Evolutionary conservation across 2,797 vertebrate species (phyloP).

Genomic region (Cuculus canorus): DNA sequence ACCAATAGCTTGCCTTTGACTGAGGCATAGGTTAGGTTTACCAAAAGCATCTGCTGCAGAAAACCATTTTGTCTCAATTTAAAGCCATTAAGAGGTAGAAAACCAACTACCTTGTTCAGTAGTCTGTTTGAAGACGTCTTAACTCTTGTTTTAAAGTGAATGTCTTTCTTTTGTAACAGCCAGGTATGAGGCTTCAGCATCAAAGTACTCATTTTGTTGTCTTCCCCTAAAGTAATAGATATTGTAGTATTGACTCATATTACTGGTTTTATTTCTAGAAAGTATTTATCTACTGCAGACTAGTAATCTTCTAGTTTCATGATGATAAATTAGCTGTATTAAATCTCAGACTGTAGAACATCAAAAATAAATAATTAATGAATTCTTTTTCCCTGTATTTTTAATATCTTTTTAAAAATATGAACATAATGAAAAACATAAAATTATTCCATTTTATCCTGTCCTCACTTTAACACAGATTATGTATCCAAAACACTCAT

Average conservation of each 20-base stretch:
- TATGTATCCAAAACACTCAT: not conserved
- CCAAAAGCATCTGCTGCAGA: not conserved
- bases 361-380: not conserved
- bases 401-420: not conserved
- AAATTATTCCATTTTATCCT: not conserved
- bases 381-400: not conserved
- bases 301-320: not conserved
- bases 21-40: not conserved
- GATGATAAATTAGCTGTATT: not conserved
- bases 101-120: not conserved
- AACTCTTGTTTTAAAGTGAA: not conserved
- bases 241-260: not conserved
- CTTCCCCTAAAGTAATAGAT: not conserved
- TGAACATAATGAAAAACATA: not conserved
- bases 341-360: not conserved
- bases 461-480: not conserved
- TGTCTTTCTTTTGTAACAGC: not conserved
- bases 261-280: not conserved
- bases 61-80: constrained; percentile 6
- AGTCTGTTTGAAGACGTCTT: not conserved
- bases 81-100: not conserved
- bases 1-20: not conserved
- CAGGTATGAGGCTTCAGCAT: not conserved
- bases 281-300: not conserved
- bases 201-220: not conserved